Base-by-base conservation (phyloP, 2,113 vertebrate species). In the Campylomormyrus numenius region DNA sequence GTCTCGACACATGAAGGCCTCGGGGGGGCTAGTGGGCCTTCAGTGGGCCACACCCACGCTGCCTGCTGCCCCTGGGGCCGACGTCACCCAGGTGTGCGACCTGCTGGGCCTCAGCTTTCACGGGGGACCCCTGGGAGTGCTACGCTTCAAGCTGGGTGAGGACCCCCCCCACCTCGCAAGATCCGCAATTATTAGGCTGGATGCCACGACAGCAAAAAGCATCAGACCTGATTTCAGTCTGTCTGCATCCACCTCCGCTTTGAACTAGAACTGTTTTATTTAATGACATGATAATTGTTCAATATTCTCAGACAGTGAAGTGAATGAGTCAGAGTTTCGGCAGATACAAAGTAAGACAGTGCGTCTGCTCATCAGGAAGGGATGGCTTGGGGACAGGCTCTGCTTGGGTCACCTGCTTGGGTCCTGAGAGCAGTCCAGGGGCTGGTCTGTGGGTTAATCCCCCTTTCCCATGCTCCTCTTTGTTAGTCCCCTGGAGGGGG, bases 111-210 rank as follows among this genome's bases (percentile, higher is more conserved):
- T 99, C 88, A 94, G 92, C 88, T 98, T 98, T 88, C 95, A 97
- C 85, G 95, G 94, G 91, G 98, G 98, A 92, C 98, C 98, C 27
- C 88, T 99, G 48, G 98, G 97, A 92, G 94, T 95, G 2, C 94
- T 99, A 91, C 95, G 94, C 52, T 97, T 99, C 92, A 97, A 95
- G 95, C 94, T 96, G 46, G 98, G 98, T 99, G 93, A 94, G 96
- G 94, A 74, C 50, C 42, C 50, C 15, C 31, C 0, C 35, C 74
- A 31, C 31, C 70, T 21, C 53, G 17, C 53, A 80, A 80, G 35
- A 80, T 80, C 35, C 35, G 7, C 35, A 19, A 35, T 42, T 17
- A 42, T 15, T n/a, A 49, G 83, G n/a, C 66, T 5, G 8, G 70
- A 48, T 83, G 19, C 24, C 49, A 39, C 15, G 1, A 85, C 15